Evolutionary conservation across 2,888 invertebrate species (phyloP), one percentile per base, ranked within the genome.

Genomic region (Xylocampa areola): DNA sequence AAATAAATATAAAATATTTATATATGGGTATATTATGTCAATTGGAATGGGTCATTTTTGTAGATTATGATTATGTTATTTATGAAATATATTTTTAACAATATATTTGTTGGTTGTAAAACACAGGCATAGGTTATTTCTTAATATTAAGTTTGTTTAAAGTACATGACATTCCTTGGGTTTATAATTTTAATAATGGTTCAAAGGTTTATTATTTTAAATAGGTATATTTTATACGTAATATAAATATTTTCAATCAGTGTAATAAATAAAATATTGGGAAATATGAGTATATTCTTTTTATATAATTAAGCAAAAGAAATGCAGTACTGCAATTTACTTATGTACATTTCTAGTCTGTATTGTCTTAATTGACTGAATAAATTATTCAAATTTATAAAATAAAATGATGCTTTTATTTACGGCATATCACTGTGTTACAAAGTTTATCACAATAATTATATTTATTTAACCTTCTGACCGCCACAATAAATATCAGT

Each of bases 281-380:
- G 59, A 33, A 29, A 47, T 21, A 27, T 11, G 10, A 14, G 36
- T 27, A 13, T 3, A 23, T 29, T 41, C 11, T 14, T 1, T 1
- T 25, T 8, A 8, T 5, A 5, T 8, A 25, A 8, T 25, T n/a
- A n/a, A 10, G 37, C 5, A 11, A 35, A 45, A 2, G 5, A n/a
- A 29, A 36, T 37, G 13, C 17, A 40, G 7, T 29, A 11, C 10
- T 63, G 40, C 33, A 35, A 19, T 33, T 44, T 17, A 57, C 32
- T 48, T 29, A 23, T 53, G 39, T 1, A 4, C 21, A 21, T 55
- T 33, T 63, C 44, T 63, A 67, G 64, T 64, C 54, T 39, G 43
- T 36, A 33, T 36, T 61, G 41, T 55, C 10, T 41, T 6, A 27
- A 62, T 37, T 58, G 63, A 62, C 61, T 73, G 68, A 74, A 76